Conservation (phyloP, 1,140 invertebrate genomes). For the Zaprionus lachaisei region DNA sequence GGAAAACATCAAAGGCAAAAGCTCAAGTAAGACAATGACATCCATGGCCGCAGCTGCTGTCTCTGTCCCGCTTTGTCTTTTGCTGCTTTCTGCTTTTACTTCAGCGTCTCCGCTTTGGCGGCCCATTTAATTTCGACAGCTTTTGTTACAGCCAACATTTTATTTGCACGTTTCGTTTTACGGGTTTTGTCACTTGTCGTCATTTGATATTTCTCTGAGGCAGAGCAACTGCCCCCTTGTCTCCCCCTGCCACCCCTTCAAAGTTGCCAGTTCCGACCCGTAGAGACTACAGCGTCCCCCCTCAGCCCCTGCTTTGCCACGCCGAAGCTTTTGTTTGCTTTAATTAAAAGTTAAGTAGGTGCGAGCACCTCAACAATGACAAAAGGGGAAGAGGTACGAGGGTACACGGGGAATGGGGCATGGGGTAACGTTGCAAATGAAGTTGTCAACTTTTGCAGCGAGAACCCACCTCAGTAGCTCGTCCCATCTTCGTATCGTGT, state of each 20-base stretch:
- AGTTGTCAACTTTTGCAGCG: slow-evolving; percentile 75
- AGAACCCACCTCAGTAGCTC: neutral
- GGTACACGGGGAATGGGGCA: slow-evolving; percentile 11
- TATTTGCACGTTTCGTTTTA: slow-evolving; percentile 82
- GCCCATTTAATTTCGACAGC: slow-evolving; percentile 81
- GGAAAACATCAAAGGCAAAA: slow-evolving; percentile 52
- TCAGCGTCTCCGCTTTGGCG: slow-evolving; percentile 56
- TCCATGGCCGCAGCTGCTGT: slow-evolving; percentile 6
- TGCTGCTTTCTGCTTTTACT: neutral
- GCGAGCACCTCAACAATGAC: slow-evolving; percentile 73
- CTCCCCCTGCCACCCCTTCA: neutral
- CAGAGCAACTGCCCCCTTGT: neutral
- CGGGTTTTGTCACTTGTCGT: slow-evolving; percentile 79
- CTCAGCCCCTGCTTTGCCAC: slow-evolving; percentile 3
- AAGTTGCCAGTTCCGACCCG: slow-evolving; percentile 1
- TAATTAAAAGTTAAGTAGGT: slow-evolving; percentile 83
- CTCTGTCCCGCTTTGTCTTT: neutral
- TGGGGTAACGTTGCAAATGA: slow-evolving; percentile 67
- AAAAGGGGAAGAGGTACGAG: slow-evolving; percentile 24
- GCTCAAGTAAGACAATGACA: slow-evolving; percentile 53
- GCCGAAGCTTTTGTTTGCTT: slow-evolving; percentile 75
- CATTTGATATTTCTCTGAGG: slow-evolving; percentile 66
- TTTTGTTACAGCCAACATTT: slow-evolving; percentile 82
- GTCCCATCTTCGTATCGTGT: neutral
- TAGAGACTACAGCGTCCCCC: neutral